Evolutionary conservation across 2,113 vertebrate species (phyloP).

Genomic region (Lasiurus borealis): DNA sequence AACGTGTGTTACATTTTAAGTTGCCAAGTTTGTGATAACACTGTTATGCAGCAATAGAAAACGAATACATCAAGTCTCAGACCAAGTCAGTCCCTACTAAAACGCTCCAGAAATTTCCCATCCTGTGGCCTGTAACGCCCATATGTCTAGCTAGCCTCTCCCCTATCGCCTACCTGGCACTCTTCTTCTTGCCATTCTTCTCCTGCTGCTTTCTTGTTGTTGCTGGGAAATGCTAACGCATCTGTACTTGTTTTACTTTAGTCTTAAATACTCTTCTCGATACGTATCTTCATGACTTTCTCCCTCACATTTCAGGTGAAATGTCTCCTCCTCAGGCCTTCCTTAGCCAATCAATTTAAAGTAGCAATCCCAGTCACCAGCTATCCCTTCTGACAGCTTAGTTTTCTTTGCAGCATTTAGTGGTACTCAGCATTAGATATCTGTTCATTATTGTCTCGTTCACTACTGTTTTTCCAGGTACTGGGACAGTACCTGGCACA

Average conservation of each 20-base stretch:
- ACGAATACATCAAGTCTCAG: neutral
- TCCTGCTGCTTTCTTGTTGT: neutral
- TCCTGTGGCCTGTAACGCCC: neutral
- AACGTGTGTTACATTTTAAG: neutral
- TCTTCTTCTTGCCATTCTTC: neutral
- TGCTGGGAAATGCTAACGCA: neutral
- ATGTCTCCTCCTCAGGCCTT: neutral
- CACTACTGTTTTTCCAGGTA: slow-evolving; percentile 7
- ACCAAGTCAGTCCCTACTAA: neutral
- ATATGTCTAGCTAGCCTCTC: neutral
- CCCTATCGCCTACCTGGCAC: neutral
- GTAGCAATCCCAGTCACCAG: neutral
- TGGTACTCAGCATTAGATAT: neutral
- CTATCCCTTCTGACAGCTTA: neutral
- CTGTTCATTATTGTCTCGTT: neutral
- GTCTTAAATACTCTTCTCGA: neutral
- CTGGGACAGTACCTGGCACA: neutral
- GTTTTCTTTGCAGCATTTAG: neutral
- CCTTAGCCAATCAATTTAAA: neutral
- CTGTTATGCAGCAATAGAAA: neutral
- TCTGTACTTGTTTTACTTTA: neutral
- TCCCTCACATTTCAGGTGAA: neutral
- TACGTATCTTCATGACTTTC: neutral
- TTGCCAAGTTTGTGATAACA: neutral
- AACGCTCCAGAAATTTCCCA: neutral